Percentiles rank a stretch among this genome's conserved stretches.
Evolutionary conservation across 2,113 vertebrate species (phyloP).

Genomic region (Macrotis lagotis): DNA sequence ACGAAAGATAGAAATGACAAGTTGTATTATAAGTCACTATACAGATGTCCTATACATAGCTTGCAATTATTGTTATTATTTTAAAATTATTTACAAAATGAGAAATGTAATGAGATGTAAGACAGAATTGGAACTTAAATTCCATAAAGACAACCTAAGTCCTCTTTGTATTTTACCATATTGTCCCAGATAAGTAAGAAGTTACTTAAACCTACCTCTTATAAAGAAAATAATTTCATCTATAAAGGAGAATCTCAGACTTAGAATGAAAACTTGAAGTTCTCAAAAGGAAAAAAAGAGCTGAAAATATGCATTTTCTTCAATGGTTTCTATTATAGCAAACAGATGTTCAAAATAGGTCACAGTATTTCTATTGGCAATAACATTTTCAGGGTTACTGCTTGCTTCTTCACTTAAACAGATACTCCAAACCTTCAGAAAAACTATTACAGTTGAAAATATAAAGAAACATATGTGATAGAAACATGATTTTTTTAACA

Average conservation of each 20-base stretch:
- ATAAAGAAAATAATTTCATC: background rate
- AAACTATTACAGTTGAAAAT: background rate
- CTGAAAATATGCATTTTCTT: background rate
- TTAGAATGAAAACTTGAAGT: background rate
- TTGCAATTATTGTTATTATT: background rate
- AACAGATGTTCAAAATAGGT: background rate
- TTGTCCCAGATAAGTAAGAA: background rate
- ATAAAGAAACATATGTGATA: background rate
- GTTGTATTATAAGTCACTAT: background rate
- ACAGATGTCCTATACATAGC: background rate
- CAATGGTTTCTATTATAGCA: background rate
- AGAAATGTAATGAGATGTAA: too few species aligned
- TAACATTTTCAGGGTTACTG: background rate
- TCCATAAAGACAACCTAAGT: too few species aligned
- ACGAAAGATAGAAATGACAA: background rate
- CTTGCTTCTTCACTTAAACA: background rate
- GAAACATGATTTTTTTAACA: conserved; percentile 1
- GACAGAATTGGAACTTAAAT: too few species aligned
- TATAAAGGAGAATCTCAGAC: background rate
- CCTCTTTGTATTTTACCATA: too few species aligned
- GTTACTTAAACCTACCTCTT: background rate
- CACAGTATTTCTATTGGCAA: background rate
- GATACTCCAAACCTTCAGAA: background rate
- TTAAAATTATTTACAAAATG: too few species aligned
- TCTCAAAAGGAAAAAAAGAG: background rate